Evolutionary conservation across 2,797 vertebrate genomes (phyloP).

Genomic region (Scarus forsteni): DNA sequence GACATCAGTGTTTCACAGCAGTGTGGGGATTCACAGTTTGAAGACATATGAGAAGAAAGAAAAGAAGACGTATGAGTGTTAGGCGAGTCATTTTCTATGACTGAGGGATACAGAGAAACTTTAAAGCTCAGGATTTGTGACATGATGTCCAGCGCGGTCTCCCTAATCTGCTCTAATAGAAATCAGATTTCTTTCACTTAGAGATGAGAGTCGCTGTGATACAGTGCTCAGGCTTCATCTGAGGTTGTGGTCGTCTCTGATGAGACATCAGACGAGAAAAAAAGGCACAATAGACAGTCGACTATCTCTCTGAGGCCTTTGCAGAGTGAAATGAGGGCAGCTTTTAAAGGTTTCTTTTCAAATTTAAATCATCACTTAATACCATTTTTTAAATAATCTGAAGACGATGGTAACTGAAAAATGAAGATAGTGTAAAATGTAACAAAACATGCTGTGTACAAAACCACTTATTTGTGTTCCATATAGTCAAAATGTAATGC

Average conservation of each 20-base stretch:
- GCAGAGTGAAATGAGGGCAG: not conserved
- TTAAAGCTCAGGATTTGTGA: constrained; percentile 76
- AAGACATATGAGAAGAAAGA: no score
- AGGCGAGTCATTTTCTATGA: constrained; percentile 48
- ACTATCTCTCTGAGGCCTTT: constrained; percentile 9
- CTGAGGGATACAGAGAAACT: constrained; percentile 60
- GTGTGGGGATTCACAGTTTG: not conserved
- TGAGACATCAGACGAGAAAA: constrained; percentile 29
- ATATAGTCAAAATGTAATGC: no score
- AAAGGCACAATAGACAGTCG: constrained; percentile 25
- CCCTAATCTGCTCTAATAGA: constrained; percentile 79
- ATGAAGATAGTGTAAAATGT: not conserved
- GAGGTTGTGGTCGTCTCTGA: constrained; percentile 38
- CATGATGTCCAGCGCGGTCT: constrained; percentile 68
- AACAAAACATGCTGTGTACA: not conserved
- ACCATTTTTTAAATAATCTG: not conserved
- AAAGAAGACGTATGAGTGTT: constrained; percentile 25
- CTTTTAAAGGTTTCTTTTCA: constrained; percentile 4
- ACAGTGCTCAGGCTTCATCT: constrained; percentile 48
- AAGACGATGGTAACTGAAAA: not conserved
- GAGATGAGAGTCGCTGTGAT: constrained; percentile 66
- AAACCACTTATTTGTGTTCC: no score
- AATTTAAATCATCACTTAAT: constrained; percentile 4
- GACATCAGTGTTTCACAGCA: constrained; percentile 17
- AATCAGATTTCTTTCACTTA: constrained; percentile 76